Conservation (phyloP, 2,113 vertebrate genomes). For the Coryphaenoides rupestris region DNA sequence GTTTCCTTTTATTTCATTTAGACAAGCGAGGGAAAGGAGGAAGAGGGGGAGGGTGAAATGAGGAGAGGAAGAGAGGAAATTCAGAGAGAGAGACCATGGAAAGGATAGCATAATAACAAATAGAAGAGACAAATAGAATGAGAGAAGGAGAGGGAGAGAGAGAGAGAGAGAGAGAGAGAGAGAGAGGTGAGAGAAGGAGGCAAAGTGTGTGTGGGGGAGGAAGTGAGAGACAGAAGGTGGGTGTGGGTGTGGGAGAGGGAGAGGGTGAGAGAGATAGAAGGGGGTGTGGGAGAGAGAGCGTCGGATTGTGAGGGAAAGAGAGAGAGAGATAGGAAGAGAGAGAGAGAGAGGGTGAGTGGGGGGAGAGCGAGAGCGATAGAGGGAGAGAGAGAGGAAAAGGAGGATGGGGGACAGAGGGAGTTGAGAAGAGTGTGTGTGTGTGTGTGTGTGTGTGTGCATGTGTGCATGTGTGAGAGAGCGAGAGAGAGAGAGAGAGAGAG, state of each 20-base stretch:
- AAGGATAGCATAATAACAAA: background rate
- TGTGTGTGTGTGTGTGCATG: no score
- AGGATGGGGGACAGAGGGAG: background rate
- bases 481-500: background rate
- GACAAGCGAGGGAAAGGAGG: background rate
- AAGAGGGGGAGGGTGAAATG: background rate
- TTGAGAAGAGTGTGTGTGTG: no score
- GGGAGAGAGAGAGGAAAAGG: background rate
- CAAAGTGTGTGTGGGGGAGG: background rate
- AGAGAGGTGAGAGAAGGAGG: background rate
- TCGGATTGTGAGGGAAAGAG: background rate
- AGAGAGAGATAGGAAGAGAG: background rate
- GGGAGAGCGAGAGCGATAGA: no score
- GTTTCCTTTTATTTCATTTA: slow-evolving; percentile 10
- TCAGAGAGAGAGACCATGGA: background rate
- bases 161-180: background rate
- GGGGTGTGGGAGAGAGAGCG: background rate
- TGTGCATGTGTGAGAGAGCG: no score
- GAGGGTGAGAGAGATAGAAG: background rate
- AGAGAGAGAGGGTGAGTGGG: no score
- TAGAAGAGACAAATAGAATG: background rate
- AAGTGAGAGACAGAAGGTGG: background rate
- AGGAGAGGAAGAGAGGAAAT: background rate
- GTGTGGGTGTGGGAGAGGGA: background rate
- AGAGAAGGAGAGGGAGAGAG: background rate